These are phyloP conservation scores for Glossophaga mutica DNA, from an alignment of 2,797 vertebrate genomes.

Conservation along the genomic window DNA sequence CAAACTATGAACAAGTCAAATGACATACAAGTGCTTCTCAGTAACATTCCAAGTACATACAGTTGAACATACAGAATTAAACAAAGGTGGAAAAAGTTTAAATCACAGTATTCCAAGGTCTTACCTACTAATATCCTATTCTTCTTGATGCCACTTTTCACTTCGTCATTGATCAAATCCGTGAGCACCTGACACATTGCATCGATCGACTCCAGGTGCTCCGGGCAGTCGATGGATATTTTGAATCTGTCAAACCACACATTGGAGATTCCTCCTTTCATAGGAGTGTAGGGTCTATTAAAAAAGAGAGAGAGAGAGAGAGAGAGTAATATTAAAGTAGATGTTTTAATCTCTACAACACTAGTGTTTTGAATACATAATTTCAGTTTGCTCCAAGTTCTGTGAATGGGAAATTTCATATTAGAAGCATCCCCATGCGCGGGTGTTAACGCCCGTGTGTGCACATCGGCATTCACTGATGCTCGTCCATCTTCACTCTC, in stretches of 20 bases:
- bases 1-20: background rate
- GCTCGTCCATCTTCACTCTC: background rate
- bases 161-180: conserved; percentile 86
- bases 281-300: conserved; percentile 89
- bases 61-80: background rate
- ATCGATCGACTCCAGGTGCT: conserved; percentile 90
- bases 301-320: background rate
- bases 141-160: conserved; percentile 85
- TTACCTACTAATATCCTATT: conserved; percentile 90
- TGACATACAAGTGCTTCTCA: background rate
- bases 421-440: background rate
- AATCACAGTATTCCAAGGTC: background rate
- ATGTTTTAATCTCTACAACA: background rate
- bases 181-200: conserved; percentile 85
- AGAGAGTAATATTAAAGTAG: background rate
- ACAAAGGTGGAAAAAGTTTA: background rate
- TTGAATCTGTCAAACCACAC: conserved; percentile 93
- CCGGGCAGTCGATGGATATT: conserved; percentile 87
- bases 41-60: background rate
- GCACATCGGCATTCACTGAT: background rate
- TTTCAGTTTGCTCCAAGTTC: background rate
- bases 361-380: background rate
- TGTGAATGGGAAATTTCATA: background rate
- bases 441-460: background rate
- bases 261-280: conserved; percentile 85